Evolutionary conservation across 2,888 invertebrate species (phyloP).

Genomic region (Amiota communis): DNA sequence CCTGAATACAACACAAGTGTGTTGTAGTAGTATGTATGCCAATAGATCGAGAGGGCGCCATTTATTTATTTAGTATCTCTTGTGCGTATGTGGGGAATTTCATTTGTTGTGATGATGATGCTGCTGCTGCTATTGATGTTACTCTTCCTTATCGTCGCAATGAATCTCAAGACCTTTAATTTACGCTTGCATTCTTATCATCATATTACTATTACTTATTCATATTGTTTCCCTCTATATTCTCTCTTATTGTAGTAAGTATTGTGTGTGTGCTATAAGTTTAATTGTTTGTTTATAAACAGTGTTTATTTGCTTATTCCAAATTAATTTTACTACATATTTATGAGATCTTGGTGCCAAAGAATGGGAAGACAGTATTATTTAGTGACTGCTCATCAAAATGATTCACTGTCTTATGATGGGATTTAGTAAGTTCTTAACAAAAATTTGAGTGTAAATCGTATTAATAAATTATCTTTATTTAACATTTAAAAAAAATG

Average conservation of each 20-base stretch:
- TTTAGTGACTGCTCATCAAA: too few relatives aligned
- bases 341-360: neutral
- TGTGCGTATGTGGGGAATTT: neutral
- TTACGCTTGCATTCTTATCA: constrained; percentile 53
- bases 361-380: too few relatives aligned
- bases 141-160: constrained; percentile 43
- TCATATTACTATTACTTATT: constrained; percentile 28
- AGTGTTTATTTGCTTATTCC: constrained; percentile 24
- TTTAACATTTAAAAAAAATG: too few relatives aligned
- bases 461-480: too few relatives aligned
- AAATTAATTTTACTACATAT: constrained; percentile 8
- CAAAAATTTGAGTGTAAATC: too few relatives aligned
- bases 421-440: too few relatives aligned
- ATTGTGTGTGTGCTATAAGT: neutral
- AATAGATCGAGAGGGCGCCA: neutral
- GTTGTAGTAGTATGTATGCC: neutral
- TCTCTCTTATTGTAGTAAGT: neutral
- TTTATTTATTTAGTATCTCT: too few relatives aligned
- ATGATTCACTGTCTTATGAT: too few relatives aligned
- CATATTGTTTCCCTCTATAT: neutral
- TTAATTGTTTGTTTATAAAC: constrained; percentile 22
- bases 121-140: neutral
- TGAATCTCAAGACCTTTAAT: constrained; percentile 56
- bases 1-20: neutral
- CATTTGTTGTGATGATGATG: constrained; percentile 7